Base-by-base conservation (phyloP, 1,140 invertebrate species). In the Chironomus tepperi region DNA sequence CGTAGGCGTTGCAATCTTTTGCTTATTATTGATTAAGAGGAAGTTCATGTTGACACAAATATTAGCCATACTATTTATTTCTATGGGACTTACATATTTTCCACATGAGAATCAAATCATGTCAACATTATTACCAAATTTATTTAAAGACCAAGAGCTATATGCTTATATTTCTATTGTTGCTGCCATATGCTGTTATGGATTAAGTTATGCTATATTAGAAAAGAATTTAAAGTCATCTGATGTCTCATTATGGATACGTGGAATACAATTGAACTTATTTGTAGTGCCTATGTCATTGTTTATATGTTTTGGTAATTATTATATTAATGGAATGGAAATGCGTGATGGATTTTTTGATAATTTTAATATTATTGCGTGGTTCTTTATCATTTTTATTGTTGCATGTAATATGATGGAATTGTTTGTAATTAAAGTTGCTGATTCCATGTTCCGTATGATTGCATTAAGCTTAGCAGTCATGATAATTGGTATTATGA, bases 401-500 rank as follows among this genome's bases (percentile, higher is more conserved):
- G 10, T 18, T 74, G 42, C 43, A 72, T 74, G 74, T 65, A 42
- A 34, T 70, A 73, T 67, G 72, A 74, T 73, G 74, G 67, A 73
- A 73, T 72, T 47, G 73, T 76, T 77, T 78, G 81, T 79, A 77
- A 75, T 15, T 76, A 75, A 75, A 78, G 19, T 77, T 74, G 12
- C 74, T 75, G n/a, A 77, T 18, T 75, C 42, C n/a, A 73, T 64
- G 16, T 42, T 16, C 42, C 6, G 18, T 16, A 65, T 24, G 9
- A 43, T 21, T 3, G 34, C 16, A 42, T 43, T 24, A 42, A 21
- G 73, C 6, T n/a, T 67, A 21, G 43, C 72, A 19, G 12, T 76
- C 78, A 83, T 82, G 78, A 79, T 73, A 81, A 75, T 77, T 80
- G 65, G 65, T 18, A 70, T 21, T 9, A 70, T 70, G 65, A 70